Conservation (phyloP, 2,113 vertebrate species). For the Stigmatopora argus region DNA sequence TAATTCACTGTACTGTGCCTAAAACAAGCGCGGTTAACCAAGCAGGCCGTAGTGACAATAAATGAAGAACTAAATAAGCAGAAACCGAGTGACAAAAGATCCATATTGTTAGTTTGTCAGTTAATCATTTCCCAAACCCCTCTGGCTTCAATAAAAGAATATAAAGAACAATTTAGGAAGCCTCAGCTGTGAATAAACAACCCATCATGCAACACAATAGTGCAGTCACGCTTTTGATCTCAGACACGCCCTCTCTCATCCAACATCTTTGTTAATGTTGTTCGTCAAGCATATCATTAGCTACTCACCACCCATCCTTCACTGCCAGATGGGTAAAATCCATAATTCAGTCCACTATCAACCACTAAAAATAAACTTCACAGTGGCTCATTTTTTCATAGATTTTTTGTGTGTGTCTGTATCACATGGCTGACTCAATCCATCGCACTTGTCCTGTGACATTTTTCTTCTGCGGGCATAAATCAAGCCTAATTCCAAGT, state of each 20-base stretch:
- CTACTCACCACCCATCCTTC: conserved; percentile 42
- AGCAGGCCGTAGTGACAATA: conserved; percentile 45
- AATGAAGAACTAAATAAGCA: conserved; percentile 67
- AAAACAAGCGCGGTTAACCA: conserved; percentile 58
- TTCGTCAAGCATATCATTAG: conserved; percentile 73
- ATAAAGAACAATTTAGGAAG: conserved; percentile 79
- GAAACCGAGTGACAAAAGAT: conserved; percentile 57
- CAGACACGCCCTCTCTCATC: conserved; percentile 80
- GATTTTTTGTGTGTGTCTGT: too few species aligned
- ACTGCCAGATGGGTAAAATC: conserved; percentile 95
- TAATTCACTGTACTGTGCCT: conserved; percentile 50
- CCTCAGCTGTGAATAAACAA: conserved; percentile 76
- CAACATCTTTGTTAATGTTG: conserved; percentile 83
- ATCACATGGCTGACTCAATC: too few species aligned
- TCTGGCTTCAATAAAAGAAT: conserved; percentile 78
- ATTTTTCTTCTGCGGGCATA: background rate
- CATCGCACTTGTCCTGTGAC: too few species aligned
- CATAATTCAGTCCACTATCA: conserved; percentile 81
- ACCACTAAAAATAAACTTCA: conserved; percentile 29
- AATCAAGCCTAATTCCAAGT: background rate
- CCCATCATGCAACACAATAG: conserved; percentile 79
- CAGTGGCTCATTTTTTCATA: conserved; percentile 73
- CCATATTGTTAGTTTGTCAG: conserved; percentile 63
- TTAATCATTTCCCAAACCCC: conserved; percentile 73
- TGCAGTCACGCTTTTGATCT: conserved; percentile 77